Evolutionary conservation across 2,113 vertebrate species (phyloP), one percentile per base, ranked within the genome.

Genomic region (Trogon melanurus): DNA sequence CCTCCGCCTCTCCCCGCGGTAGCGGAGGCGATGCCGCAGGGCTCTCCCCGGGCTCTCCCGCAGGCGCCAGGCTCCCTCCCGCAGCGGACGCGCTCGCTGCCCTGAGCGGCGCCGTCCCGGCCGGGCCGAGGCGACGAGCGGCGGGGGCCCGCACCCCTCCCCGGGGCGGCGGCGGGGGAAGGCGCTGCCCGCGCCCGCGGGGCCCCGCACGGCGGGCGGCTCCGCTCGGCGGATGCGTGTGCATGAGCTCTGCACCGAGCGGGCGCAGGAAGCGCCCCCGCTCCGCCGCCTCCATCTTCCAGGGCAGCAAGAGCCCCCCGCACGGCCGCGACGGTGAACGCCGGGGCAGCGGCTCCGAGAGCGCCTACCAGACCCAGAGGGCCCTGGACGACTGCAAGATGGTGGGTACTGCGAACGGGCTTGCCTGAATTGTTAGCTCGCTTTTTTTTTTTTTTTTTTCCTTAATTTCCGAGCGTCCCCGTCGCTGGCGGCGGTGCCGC

Each of bases 171-270:
- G 95, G 96, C 45, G 88, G 32, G 64, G 29, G 44, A 27, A 53
- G 75, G 85, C 69, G 74, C 82, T 80, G 74, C 66, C 76, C 34
- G 65, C 75, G n/a, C 66, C 72, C 65, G 79, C 95, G 72, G 87
- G 78, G 79, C 47, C 38, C 87, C 25, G 66, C 60, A 45, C 25
- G 34, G 70, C 84, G 41, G 95, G 87, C 71, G 92, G 76, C 81
- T 91, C 92, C 84, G 84, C 89, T 47, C 88, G 93, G 98, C 98
- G 98, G 98, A 98, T 99, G 99, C 98, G 99, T 98, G 98, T 99
- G 99, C 99, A 99, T 99, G 99, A 99, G 98, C 99, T 98, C 99
- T 98, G 99, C 99, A 98, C 97, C 98, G 99, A 98, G 99, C 98
- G 99, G 99, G 99, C 99, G 99, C 99, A 99, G 99, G 97, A 99